Percentiles rank a stretch among this genome's conserved stretches.
These are phyloP conservation scores for Cranoglanis bouderius DNA, from an alignment of 2,113 vertebrate genomes.

Conservation along the genomic window DNA sequence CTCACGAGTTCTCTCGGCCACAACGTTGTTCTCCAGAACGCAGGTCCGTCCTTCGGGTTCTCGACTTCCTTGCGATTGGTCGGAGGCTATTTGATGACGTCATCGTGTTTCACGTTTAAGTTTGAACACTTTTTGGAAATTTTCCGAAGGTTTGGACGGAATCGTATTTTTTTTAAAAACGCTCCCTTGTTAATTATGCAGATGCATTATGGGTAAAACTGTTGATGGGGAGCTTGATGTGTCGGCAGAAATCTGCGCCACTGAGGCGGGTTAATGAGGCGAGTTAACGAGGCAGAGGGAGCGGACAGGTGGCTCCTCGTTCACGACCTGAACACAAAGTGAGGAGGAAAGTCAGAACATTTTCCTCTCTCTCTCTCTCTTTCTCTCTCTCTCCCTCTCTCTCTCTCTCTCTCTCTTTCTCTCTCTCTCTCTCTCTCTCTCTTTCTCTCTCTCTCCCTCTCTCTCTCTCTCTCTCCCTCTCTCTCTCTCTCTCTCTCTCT, in stretches of 20 bases:
- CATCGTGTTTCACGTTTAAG: background rate
- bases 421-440: too few relatives aligned
- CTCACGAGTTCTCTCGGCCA: background rate
- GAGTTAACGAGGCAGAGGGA: slow-evolving; percentile 14
- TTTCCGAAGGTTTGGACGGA: background rate
- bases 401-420: background rate
- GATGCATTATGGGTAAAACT: background rate
- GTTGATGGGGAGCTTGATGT: background rate
- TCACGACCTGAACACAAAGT: background rate
- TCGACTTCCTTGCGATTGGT: background rate
- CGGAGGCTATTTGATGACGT: background rate
- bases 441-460: background rate
- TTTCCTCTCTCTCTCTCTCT: background rate
- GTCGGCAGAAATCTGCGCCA: background rate
- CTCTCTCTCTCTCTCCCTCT: too few relatives aligned
- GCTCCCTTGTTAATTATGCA: background rate
- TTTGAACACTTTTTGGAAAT: background rate
- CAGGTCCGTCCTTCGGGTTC: background rate
- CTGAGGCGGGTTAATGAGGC: background rate
- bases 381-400: background rate
- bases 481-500: too few relatives aligned
- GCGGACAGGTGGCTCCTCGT: background rate
- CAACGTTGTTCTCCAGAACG: background rate
- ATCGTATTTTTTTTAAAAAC: background rate
- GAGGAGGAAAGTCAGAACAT: background rate